Evolutionary conservation across 2,113 vertebrate species (phyloP).

Genomic region (Alethe castanea): DNA sequence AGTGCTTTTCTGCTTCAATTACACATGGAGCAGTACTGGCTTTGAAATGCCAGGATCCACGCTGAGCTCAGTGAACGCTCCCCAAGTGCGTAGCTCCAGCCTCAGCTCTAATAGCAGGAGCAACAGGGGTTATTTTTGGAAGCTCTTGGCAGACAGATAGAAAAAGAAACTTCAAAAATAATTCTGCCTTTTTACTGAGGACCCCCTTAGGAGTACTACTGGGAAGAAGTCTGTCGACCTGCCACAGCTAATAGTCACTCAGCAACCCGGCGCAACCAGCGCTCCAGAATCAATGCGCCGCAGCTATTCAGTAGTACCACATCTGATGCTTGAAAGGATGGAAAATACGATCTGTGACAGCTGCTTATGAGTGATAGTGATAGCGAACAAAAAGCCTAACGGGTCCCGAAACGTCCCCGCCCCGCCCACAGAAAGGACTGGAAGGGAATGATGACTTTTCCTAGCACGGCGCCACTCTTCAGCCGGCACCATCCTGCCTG

Average conservation of each 20-base stretch:
- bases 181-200: constrained; percentile 7
- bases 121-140: constrained; percentile 10
- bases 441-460: not conserved
- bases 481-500: not conserved
- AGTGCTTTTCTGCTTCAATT: not conserved
- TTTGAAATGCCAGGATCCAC: constrained; percentile 23
- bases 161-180: constrained; percentile 12
- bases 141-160: not conserved
- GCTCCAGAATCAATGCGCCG: not conserved
- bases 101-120: constrained; percentile 13
- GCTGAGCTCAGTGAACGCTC: not conserved
- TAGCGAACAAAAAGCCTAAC: constrained; percentile 25
- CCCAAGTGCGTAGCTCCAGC: not conserved
- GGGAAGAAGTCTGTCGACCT: constrained; percentile 37
- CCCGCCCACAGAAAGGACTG: not conserved
- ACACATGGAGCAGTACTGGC: not conserved
- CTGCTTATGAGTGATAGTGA: constrained; percentile 22
- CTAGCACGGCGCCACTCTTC: not conserved
- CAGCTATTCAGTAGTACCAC: not conserved
- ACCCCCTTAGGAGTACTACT: constrained; percentile 1
- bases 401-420: not conserved
- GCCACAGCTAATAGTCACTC: constrained; percentile 27
- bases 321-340: constrained; percentile 14
- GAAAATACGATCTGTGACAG: constrained; percentile 7
- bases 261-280: not conserved